These are phyloP conservation scores for Semaprochilodus insignis DNA, from an alignment of 2,797 vertebrate genomes.

Conservation along the genomic window DNA sequence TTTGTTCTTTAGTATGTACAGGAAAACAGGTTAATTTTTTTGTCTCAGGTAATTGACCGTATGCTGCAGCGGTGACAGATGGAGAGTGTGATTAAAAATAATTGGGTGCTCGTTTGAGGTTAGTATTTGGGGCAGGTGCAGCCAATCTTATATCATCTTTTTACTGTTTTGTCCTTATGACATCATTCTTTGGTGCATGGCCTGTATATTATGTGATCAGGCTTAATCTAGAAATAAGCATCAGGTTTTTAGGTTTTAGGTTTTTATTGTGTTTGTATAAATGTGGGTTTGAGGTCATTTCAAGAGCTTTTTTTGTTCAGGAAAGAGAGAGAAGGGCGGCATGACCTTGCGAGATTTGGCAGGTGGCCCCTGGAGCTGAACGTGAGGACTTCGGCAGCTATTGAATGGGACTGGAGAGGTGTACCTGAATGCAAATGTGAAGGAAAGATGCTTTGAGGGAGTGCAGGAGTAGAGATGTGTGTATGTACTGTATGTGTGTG, in stretches of 20 bases:
- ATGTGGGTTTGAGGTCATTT: slow-evolving; percentile 13
- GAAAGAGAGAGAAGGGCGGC: slow-evolving; percentile 31
- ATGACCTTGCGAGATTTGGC: slow-evolving; percentile 43
- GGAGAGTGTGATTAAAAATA: not conserved
- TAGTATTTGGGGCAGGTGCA: not conserved
- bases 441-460: slow-evolving; percentile 7
- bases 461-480: not conserved
- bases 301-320: slow-evolving; percentile 34
- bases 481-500: slow-evolving; percentile 20
- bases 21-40: not conserved
- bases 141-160: not conserved
- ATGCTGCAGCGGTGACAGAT: not conserved
- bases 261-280: slow-evolving; percentile 1
- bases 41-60: too few species aligned
- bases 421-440: slow-evolving; percentile 37
- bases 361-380: slow-evolving; percentile 29
- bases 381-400: slow-evolving; percentile 37
- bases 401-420: slow-evolving; percentile 24
- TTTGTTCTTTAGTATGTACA: not conserved
- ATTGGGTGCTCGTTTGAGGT: not conserved
- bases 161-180: not conserved
- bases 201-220: not conserved
- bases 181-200: not conserved
- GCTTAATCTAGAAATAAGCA: not conserved
- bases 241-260: not conserved